Base-by-base conservation (phyloP, 1,140 invertebrate genomes). In the Asbolus verrucosus region DNA sequence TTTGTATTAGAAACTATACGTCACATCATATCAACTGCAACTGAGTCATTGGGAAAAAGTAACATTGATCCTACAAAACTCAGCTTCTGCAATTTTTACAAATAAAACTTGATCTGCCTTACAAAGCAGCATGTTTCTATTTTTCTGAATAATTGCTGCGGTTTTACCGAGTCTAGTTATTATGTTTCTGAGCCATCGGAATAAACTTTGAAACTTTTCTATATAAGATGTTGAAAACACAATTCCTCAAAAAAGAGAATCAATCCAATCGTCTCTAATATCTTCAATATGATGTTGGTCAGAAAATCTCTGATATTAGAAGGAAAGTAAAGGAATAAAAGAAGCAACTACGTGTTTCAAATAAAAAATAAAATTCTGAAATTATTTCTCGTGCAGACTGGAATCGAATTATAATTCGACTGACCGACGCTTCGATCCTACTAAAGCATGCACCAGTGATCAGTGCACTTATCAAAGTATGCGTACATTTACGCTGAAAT, bases 291-390 rank as follows among this genome's bases (percentile, higher is more conserved):
- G 33, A 36, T n/a, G n/a, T n/a, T n/a, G 33, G 5, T 36, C 33
- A n/a, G 6, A 4, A 36, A 36, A 36, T 36, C 33, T 36, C 33
- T n/a, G 33, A 36, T 36, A 36, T 36, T 36, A 36, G 11, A 36
- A 36, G n/a, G 33, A 36, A 36, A 2, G 5, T 11, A 11, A 11
- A 4, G 2, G 33, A 36, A 36, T 36, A 36, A 36, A 36, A 36
- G 33, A 36, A 36, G 33, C 33, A 36, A 36, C 33, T 36, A 36
- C 33, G 33, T 36, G 33, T 36, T 11, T n/a, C 33, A 36, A 36
- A 36, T 36, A 36, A 36, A 36, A 36, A 36, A 36, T n/a, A 6
- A 36, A 36, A 11, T 36, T n/a, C 11, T 3, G 33, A 36, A 36
- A 36, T 36, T 6, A 36, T n/a, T 36, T 36, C n/a, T n/a, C n/a